Evolutionary conservation across 1,140 invertebrate species (phyloP).

Genomic region (Venustaconcha ellipsiformis): DNA sequence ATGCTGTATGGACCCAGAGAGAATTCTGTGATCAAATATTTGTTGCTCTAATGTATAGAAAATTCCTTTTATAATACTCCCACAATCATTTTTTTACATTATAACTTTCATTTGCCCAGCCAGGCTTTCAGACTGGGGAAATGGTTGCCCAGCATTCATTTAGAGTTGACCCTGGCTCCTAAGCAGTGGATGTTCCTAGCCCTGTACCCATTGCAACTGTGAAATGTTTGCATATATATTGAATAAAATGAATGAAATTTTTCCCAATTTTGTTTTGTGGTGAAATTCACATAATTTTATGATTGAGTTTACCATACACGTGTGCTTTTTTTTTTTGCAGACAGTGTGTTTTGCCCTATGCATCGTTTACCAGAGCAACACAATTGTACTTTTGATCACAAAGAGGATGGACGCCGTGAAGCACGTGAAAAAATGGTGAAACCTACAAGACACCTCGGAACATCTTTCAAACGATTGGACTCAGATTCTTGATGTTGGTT

Average conservation of each 20-base stretch:
- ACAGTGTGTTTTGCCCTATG: conserved; percentile 57
- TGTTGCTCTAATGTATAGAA: too few relatives aligned
- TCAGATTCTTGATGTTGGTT: conserved; percentile 46
- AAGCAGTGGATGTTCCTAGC: not conserved
- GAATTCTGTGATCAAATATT: too few relatives aligned
- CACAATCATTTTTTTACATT: not conserved
- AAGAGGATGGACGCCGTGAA: conserved; percentile 60
- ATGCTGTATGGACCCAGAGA: too few relatives aligned
- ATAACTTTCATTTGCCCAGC: not conserved
- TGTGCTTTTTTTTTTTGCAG: conserved; percentile 41
- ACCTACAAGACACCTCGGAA: conserved; percentile 62
- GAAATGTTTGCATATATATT: not conserved
- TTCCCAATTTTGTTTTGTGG: not conserved
- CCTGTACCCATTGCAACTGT: not conserved
- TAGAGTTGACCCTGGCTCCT: not conserved
- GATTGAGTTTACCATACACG: not conserved
- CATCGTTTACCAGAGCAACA: conserved; percentile 63
- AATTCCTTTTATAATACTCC: too few relatives aligned
- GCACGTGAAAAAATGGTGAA: conserved; percentile 64
- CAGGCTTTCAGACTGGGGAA: too few relatives aligned
- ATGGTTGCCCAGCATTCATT: not conserved
- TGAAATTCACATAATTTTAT: not conserved
- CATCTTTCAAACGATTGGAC: conserved; percentile 57
- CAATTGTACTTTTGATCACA: conserved; percentile 63
- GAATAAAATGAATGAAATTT: not conserved